These are phyloP conservation scores for Esox lucius DNA, from an alignment of 2,797 vertebrate species.

Conservation along the genomic window DNA sequence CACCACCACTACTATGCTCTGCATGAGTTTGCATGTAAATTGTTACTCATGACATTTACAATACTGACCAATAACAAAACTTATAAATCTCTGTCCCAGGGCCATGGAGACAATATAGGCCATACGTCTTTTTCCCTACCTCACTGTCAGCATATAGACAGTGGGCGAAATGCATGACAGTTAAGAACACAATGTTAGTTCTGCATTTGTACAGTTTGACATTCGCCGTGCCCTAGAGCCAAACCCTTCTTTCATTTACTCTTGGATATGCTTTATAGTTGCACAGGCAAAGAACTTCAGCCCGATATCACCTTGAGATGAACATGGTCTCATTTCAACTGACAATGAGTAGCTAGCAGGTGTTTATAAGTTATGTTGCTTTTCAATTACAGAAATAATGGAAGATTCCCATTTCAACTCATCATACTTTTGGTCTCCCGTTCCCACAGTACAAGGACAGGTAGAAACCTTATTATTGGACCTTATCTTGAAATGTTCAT, in stretches of 20 bases:
- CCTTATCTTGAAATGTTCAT: conserved; percentile 69
- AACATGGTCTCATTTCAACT: conserved; percentile 45
- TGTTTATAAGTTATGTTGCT: conserved; percentile 80
- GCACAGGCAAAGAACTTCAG: not conserved
- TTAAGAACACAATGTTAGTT: not conserved
- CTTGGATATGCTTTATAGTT: not conserved
- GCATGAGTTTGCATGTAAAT: conserved; percentile 39
- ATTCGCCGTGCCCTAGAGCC: not conserved
- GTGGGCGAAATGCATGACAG: not conserved
- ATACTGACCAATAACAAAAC: conserved; percentile 25
- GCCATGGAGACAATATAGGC: not conserved
- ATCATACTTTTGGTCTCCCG: conserved; percentile 99
- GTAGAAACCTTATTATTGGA: conserved; percentile 84
- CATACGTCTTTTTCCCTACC: not conserved
- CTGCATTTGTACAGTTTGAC: not conserved
- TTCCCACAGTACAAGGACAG: conserved; percentile 98
- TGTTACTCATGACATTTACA: conserved; percentile 35
- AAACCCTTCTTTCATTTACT: not conserved
- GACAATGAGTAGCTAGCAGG: conserved; percentile 40
- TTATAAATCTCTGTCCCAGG: not conserved
- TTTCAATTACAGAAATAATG: conserved; percentile 90
- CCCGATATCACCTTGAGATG: not conserved
- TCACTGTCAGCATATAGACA: not conserved
- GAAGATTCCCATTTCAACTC: conserved; percentile 99
- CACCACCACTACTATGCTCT: conserved; percentile 43